phyloP scores from a whole-genome alignment of 2,797 vertebrate genomes.

The Trachops cirrhosus region DNA sequence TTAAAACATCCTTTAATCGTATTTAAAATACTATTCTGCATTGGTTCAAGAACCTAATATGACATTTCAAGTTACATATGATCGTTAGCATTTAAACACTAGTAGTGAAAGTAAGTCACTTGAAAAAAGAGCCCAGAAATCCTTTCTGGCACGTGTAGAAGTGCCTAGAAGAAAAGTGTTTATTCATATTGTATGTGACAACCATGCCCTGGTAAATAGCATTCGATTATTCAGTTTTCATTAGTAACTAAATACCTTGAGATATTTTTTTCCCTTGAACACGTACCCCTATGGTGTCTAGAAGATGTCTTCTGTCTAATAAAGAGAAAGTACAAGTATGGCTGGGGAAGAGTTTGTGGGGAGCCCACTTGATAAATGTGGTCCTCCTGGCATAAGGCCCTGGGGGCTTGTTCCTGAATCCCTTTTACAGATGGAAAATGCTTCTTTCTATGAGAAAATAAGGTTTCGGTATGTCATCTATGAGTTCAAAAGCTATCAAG shows the following conservation, averaged over 20 bases:
- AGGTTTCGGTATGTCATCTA: neutral
- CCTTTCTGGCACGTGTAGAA: neutral
- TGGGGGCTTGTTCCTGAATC: neutral
- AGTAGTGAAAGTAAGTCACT: neutral
- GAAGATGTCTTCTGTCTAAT: neutral
- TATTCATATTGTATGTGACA: neutral
- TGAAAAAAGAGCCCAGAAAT: neutral
- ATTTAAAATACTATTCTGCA: neutral
- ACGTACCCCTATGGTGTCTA: neutral
- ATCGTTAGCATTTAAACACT: neutral
- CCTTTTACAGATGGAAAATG: neutral
- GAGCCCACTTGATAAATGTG: neutral
- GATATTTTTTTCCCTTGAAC: neutral
- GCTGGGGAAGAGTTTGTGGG: neutral
- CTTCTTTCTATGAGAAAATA: conserved; percentile 13
- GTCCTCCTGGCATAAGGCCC: neutral
- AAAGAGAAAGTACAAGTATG: neutral
- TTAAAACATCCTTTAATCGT: neutral
- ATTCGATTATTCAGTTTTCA: neutral
- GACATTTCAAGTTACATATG: neutral
- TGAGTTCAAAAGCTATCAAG: neutral
- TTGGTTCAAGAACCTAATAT: neutral
- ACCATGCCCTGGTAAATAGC: neutral
- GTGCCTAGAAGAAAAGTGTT: neutral
- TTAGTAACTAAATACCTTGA: neutral